Evolutionary conservation across 2,888 invertebrate species (phyloP).

Genomic region (Nymphalis c-album): DNA sequence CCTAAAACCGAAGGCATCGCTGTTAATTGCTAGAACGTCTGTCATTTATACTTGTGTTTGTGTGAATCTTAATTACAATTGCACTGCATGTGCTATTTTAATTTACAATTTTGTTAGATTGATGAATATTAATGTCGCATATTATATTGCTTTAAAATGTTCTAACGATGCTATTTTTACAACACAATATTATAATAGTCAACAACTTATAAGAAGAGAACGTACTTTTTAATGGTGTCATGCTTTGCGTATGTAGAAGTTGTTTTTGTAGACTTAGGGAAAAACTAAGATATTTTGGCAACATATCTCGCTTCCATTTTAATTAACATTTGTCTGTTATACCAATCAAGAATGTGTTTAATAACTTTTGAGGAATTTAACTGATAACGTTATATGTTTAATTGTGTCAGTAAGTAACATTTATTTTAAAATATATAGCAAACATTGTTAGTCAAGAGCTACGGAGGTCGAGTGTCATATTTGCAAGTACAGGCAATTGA

Average conservation of each 20-base stretch:
- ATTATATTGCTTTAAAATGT: slow-evolving; percentile 7
- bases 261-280: neutral
- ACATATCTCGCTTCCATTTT: too few species aligned
- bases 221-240: slow-evolving; percentile 21
- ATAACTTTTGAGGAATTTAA: neutral
- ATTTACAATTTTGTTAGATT: slow-evolving; percentile 14
- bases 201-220: slow-evolving; percentile 15
- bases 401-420: too few species aligned
- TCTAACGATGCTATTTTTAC: slow-evolving; percentile 18
- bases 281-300: too few species aligned
- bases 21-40: slow-evolving; percentile 29
- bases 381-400: neutral
- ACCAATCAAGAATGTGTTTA: neutral
- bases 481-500: neutral
- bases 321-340: too few species aligned
- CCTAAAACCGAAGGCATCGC: slow-evolving; percentile 66
- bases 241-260: slow-evolving; percentile 9
- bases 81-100: slow-evolving; percentile 7
- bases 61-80: slow-evolving; percentile 22
- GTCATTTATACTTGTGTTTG: slow-evolving; percentile 25
- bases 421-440: neutral
- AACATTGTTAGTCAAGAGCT: neutral
- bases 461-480: neutral
- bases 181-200: slow-evolving; percentile 19
- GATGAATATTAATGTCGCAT: slow-evolving; percentile 11